Conservation (phyloP, 2,113 vertebrate species). For the Aspiorhynchus laticeps region DNA sequence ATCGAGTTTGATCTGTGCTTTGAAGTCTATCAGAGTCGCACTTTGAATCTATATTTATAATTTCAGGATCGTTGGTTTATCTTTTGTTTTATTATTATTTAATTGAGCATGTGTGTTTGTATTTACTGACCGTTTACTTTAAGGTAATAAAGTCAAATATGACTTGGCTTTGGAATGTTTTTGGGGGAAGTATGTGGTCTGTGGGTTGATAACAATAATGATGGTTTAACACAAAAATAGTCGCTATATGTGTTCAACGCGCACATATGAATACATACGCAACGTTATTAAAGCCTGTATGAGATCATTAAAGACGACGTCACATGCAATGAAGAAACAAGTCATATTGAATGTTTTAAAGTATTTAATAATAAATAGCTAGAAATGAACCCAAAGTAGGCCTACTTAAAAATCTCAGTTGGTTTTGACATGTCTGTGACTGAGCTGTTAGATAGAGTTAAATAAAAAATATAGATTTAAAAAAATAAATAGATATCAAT, state of each 20-base stretch:
- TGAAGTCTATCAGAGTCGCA: slow-evolving; percentile 78
- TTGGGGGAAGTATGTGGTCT: neutral
- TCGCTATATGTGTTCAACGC: no score
- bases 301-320: neutral
- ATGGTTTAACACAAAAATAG: neutral
- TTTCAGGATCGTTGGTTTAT: slow-evolving; percentile 80
- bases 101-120: slow-evolving; percentile 69
- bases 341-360: neutral
- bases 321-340: neutral
- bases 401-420: no score
- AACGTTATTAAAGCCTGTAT: neutral
- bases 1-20: slow-evolving; percentile 78
- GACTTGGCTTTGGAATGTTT: slow-evolving; percentile 43
- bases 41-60: slow-evolving; percentile 85
- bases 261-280: neutral
- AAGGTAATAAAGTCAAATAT: slow-evolving; percentile 63
- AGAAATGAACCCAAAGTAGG: no score
- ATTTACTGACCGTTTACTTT: slow-evolving; percentile 88
- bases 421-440: no score
- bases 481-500: no score
- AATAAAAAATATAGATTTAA: no score
- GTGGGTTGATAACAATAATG: neutral
- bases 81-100: slow-evolving; percentile 53
- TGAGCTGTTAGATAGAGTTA: no score
- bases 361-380: neutral